Evolutionary conservation across 2,888 invertebrate genomes (phyloP), one percentile per base, ranked within the genome.

Genomic region (Sphecodes monilicornis): DNA sequence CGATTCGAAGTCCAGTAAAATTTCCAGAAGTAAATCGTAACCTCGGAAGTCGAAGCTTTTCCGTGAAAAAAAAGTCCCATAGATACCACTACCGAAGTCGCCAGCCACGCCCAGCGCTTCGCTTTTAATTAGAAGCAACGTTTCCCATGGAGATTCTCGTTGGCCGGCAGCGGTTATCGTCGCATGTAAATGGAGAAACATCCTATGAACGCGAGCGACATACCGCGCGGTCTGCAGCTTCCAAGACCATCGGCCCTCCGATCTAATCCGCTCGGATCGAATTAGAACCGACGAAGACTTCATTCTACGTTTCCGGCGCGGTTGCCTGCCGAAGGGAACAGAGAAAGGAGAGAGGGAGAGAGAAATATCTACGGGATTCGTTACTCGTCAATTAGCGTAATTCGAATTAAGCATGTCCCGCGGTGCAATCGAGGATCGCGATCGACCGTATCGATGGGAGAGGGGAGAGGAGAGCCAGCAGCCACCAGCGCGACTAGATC

Each of bases 401-500:
- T 86, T 87, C 87, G 86, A 91, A 91, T 91, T 86, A 91, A 88
- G 84, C 86, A 84, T 89, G 91, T 90, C 91, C 88, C 85, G 84
- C 84, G 86, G 85, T 85, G 86, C 87, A 87, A 91, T 91, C 89
- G 87, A 73, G 81, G 76, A 83, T 85, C 84, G 72, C 80, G 88
- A 84, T 88, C 83, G 76, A 43, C 68, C 66, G 72, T 77, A 77
- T 76, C 71, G 57, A n/a, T n/a, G 54, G 76, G 39, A 71, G 60
- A 26, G 64, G 60, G 29, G 64, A 18, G 36, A 29, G 64, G 39
- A 60, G 66, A 66, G 66, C 43, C 50, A 54, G 50, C 72, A 69
- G 60, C 29, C 46, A 68, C 46, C 29, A 10, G 13, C 13, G 4
- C 70, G 69, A 74, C 41, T 81, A 76, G 87, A 85, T 86, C 80